Evolutionary conservation across 2,113 vertebrate species (phyloP), one percentile per base, ranked within the genome.

Genomic region (Rhea pennata): DNA sequence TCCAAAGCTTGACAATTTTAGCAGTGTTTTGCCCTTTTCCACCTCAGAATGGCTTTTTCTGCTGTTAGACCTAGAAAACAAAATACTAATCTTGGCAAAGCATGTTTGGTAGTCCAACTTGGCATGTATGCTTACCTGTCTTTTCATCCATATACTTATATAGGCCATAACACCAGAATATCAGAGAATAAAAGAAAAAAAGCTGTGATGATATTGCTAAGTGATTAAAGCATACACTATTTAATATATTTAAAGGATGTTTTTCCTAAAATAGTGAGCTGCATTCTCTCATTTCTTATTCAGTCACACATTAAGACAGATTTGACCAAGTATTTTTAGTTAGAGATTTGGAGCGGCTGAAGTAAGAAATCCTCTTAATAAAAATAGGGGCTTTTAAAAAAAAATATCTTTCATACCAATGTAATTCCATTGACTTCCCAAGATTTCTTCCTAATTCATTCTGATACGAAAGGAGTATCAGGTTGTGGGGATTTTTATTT

Each of bases 301-400:
- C 90, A 86, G 20, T 79, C 53, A 72, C 77, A 84, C 80, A 89
- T 92, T 84, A 91, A 93, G 93, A 87, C 61, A 94, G 95, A 94
- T 97, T 89, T 97, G 84, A 95, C 80, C 77, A 93, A 89, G 86
- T 96, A 96, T 95, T 96, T 97, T 94, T 93, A 95, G 80, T 93
- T 91, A 77, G 88, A 96, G 93, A 95, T 96, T 95, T 95, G 91
- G 77, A 96, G 71, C 17, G 0, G 90, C 83, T 96, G 70, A 97
- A 90, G 61, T 69, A 88, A 94, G 77, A 96, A 96, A 96, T 95
- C 92, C 90, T 96, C 96, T 96, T 96, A 95, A 94, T 95, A 97
- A 94, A 96, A 95, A 93, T 33, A 92, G 65, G 72, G 71, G 86
- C 66, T 84, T 87, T 94, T 94, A 88, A 64, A 4, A 64, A 4